Evolutionary conservation across 2,888 invertebrate genomes (phyloP).

Genomic region (Cotesia congregata): DNA sequence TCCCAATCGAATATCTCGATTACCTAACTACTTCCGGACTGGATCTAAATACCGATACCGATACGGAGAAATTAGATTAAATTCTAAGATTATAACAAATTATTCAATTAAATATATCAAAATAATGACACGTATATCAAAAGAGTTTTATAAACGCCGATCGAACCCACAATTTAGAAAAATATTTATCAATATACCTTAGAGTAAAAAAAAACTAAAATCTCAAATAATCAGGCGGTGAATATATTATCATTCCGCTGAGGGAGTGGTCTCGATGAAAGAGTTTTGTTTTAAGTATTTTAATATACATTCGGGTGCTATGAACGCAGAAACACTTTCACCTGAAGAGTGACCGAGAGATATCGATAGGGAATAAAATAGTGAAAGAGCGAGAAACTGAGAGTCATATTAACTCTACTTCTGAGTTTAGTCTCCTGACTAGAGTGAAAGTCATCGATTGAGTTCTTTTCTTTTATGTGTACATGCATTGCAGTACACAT

Average conservation of each 20-base stretch:
- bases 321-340: conserved; percentile 56
- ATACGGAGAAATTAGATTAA: background rate
- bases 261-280: conserved; percentile 42
- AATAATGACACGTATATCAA: background rate
- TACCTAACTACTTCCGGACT: conserved; percentile 12
- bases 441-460: conserved; percentile 20
- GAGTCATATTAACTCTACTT: background rate
- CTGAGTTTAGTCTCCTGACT: background rate
- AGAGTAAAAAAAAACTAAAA: conserved; percentile 12
- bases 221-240: conserved; percentile 16
- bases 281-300: conserved; percentile 15
- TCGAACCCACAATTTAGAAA: background rate
- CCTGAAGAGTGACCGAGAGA: conserved; percentile 46
- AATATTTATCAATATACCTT: conserved; percentile 15
- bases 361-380: conserved; percentile 2
- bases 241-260: conserved; percentile 40
- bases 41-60: background rate
- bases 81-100: background rate
- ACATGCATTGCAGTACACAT: background rate
- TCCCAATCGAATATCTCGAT: conserved; percentile 14
- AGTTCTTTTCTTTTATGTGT: background rate
- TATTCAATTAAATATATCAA: background rate
- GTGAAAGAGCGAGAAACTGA: conserved; percentile 11
- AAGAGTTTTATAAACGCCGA: background rate
- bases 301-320: conserved; percentile 47